A percentile compares a stretch with the other conserved stretches of the same genome.
Evolutionary conservation across 2,888 invertebrate species (phyloP).

Genomic region (Fragum whitleyi): DNA sequence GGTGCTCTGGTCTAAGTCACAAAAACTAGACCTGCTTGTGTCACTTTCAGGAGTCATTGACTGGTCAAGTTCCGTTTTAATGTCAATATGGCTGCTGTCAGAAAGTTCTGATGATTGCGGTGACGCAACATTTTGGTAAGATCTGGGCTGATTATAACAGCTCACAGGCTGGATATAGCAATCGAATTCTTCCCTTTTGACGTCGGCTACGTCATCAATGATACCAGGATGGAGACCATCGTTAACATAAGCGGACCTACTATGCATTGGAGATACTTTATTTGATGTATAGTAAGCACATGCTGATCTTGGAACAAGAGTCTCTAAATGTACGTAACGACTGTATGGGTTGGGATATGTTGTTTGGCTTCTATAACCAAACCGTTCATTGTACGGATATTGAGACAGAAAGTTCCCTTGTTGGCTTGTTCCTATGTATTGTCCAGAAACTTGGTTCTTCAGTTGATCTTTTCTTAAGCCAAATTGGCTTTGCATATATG

Average conservation of each 20-base stretch:
- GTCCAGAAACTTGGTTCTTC: background rate
- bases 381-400: background rate
- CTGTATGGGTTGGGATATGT: conserved; percentile 2
- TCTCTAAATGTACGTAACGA: background rate
- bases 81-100: background rate
- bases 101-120: conserved; percentile 8
- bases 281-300: background rate
- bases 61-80: background rate
- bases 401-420: background rate
- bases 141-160: background rate
- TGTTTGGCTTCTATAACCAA: background rate
- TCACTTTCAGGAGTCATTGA: conserved; percentile 11
- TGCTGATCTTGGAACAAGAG: background rate
- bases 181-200: conserved; percentile 39
- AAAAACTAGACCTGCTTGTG: conserved; percentile 13
- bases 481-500: background rate
- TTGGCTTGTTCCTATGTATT: background rate
- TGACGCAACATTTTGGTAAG: background rate
- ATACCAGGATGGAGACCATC: background rate
- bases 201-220: conserved; percentile 33
- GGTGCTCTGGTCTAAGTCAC: conserved; percentile 3
- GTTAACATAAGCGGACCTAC: background rate
- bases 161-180: conserved; percentile 24
- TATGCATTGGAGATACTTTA: conserved; percentile 1
- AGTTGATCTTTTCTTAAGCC: background rate